Base-by-base conservation (phyloP, 2,888 invertebrate genomes). In the Brachynemurus nebulosus region DNA sequence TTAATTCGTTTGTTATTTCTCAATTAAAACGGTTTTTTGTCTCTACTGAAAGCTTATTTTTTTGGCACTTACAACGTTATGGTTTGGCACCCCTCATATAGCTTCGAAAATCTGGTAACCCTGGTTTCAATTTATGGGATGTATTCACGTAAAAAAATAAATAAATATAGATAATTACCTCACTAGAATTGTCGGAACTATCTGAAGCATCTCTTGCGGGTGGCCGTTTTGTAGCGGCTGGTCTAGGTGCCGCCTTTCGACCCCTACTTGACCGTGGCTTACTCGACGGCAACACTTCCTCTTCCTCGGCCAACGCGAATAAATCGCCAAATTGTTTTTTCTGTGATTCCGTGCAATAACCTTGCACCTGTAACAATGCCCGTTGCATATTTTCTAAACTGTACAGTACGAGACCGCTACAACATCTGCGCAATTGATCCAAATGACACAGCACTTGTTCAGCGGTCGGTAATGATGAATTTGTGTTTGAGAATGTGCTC, bases 381-480 rank as follows among this genome's bases (percentile, higher is more conserved):
- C 86, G 78, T 64, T 92, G 93, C 79, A 96, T 86, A 54, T 80
- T 79, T 61, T 92, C 91, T 65, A 86, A 78, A 52, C 85, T 86
- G 63, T 90, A 89, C 59, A 93, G 77, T 46, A 78, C 80, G 63
- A 80, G 76, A 51, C 79, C 80, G 50, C 80, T 73, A 59, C 85
- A 84, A 58, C 79, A 78, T 53, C 80, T 69, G 59, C 92, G 71
- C 69, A 93, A 76, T 65, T 86, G 84, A 63, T 96, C 95, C 58
- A 97, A 73, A 67, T 97, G 96, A 46, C 84, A 82, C 55, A 97
- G 71, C 50, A 95, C 86, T 67, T 85, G 80, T 65, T 88, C 88
- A 40, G 88, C 80, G 53, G 79, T 77, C 42, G 86, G 86, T 50
- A 80, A 76, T 45, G 80, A 80, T 50, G 78, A 74, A 33, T 73